A percentile compares a stretch with the other conserved stretches of the same genome.
Conservation (phyloP, 2,113 vertebrate species). For the Serilophus lunatus region DNA sequence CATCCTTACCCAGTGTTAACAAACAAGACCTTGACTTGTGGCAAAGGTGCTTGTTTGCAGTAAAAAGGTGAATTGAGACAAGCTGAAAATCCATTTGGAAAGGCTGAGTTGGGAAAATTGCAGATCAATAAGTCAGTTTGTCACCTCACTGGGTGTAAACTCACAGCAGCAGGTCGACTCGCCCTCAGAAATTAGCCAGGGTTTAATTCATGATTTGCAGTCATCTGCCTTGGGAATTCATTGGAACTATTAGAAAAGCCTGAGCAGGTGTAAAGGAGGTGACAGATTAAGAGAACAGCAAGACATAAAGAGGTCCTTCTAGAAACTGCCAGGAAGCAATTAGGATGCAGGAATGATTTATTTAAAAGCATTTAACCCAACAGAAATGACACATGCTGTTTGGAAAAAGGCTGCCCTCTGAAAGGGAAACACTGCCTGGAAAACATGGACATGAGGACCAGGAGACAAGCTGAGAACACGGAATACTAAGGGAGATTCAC, state of each 20-base stretch:
- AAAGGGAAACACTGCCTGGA: background rate
- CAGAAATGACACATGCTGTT: slow-evolving; percentile 28
- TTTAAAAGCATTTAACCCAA: slow-evolving; percentile 43
- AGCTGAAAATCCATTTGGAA: background rate
- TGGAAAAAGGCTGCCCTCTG: slow-evolving; percentile 18
- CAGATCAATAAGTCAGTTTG: background rate
- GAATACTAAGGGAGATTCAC: background rate
- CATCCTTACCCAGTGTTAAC: background rate
- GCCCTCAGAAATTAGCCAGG: slow-evolving; percentile 20
- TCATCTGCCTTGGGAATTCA: slow-evolving; percentile 26
- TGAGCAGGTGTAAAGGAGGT: slow-evolving; percentile 54
- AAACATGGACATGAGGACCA: background rate
- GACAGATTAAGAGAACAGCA: slow-evolving; percentile 57
- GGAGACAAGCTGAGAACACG: background rate
- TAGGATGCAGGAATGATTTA: slow-evolving; percentile 44
- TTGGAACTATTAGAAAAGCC: slow-evolving; percentile 36
- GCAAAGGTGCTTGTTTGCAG: background rate
- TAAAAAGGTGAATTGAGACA: background rate
- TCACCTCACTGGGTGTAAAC: background rate
- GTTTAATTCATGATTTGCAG: slow-evolving; percentile 14
- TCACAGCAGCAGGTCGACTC: background rate
- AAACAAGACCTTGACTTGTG: rapidly evolving
- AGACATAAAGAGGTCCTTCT: slow-evolving; percentile 32
- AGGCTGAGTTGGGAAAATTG: background rate
- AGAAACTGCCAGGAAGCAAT: slow-evolving; percentile 45